Conservation (phyloP, 2,113 vertebrate genomes). For the Tragelaphus strepsiceros region DNA sequence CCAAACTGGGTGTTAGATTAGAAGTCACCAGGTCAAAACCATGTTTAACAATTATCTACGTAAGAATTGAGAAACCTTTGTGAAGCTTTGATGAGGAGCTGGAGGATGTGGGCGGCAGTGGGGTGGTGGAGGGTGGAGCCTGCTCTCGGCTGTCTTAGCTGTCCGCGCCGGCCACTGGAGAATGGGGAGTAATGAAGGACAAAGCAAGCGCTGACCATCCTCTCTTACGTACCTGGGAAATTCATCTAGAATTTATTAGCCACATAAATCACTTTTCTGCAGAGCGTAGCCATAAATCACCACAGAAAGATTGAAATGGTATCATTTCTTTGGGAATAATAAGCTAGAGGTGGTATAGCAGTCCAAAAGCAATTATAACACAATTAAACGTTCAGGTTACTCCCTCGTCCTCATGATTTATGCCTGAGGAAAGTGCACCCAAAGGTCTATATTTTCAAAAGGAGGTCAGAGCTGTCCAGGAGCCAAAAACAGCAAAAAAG, state of each 20-base stretch:
- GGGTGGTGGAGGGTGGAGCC: not conserved
- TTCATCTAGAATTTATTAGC: constrained; percentile 25
- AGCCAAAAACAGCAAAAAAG: constrained; percentile 7
- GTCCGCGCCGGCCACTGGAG: fast-evolving
- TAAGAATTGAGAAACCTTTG: not conserved
- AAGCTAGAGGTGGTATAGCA: not conserved
- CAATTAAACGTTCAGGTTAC: constrained; percentile 27
- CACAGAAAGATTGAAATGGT: not conserved
- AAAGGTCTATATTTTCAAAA: constrained; percentile 19
- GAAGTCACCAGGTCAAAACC: not conserved
- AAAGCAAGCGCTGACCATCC: not conserved
- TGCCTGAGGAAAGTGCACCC: not conserved
- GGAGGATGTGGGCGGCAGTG: not conserved
- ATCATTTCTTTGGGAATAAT: constrained; percentile 36
- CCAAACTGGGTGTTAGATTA: not conserved
- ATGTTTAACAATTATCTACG: not conserved
- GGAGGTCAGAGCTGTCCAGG: not conserved
- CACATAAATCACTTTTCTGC: constrained; percentile 35
- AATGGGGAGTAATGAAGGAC: not conserved
- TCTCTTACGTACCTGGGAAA: not conserved
- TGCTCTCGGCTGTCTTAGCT: not conserved
- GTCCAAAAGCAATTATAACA: constrained; percentile 13
- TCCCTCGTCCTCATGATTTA: not conserved
- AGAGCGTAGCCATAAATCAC: not conserved
- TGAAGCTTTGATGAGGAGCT: not conserved